Evolutionary conservation across 2,113 vertebrate species (phyloP).

Genomic region (Zeus faber): DNA sequence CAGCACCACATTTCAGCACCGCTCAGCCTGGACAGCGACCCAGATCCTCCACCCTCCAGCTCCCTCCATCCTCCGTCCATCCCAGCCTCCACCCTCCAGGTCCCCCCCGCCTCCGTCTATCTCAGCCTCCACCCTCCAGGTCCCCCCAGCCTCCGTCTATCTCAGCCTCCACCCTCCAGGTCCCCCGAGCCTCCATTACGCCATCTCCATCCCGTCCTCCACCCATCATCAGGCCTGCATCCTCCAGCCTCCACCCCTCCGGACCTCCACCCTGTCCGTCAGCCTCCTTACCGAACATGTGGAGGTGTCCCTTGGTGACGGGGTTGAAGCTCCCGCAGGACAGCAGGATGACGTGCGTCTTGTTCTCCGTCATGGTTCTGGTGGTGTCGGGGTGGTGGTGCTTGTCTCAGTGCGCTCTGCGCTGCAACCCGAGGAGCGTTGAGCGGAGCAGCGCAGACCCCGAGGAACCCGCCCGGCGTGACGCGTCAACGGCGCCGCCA

Average conservation of each 20-base stretch:
- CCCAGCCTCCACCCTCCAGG: background rate
- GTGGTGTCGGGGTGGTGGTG: too few relatives aligned
- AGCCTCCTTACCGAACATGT: constrained; percentile 89
- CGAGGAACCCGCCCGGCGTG: too few relatives aligned
- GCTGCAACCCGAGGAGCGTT: background rate
- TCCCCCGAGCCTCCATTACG: background rate
- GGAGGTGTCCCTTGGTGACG: constrained; percentile 94
- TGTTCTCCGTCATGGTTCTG: constrained; percentile 84
- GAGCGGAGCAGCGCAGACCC: too few relatives aligned
- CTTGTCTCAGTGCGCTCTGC: background rate
- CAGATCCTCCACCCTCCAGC: background rate
- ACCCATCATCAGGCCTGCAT: background rate
- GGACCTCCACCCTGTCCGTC: background rate
- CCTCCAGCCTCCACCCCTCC: background rate
- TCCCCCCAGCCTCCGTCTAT: background rate
- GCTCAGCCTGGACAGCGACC: background rate
- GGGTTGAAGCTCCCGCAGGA: constrained; percentile 98
- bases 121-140: background rate
- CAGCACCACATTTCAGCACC: constrained; percentile 23
- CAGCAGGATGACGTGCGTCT: constrained; percentile 94
- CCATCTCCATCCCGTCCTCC: background rate
- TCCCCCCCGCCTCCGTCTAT: too few relatives aligned
- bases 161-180: background rate
- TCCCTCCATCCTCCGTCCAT: background rate
- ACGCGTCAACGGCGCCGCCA: too few relatives aligned